Percentiles rank a stretch among this genome's conserved stretches.
These are phyloP conservation scores for Hiodon tergisus DNA, from an alignment of 2,113 vertebrate species.

Conservation along the genomic window DNA sequence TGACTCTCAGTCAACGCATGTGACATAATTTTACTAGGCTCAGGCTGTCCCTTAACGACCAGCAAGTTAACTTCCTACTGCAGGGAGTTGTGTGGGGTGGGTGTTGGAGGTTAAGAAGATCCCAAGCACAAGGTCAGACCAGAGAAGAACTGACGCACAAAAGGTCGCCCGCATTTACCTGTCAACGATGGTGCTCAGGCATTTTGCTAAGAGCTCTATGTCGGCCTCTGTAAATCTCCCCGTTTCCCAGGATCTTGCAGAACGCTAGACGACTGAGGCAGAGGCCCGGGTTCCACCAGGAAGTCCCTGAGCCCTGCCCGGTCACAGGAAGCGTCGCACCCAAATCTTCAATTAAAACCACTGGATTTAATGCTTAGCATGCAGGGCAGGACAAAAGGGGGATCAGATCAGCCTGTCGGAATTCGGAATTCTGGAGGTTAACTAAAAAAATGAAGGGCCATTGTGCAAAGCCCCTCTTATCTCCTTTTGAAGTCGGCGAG, in stretches of 20 bases:
- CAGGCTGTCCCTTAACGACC: too few species aligned
- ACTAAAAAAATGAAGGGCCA: conserved; percentile 45
- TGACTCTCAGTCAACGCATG: too few species aligned
- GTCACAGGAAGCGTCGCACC: conserved; percentile 4
- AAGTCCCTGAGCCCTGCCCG: neutral
- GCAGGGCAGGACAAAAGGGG: conserved; percentile 48
- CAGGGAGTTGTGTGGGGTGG: conserved; percentile 7
- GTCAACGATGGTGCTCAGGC: neutral
- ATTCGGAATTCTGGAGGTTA: conserved; percentile 53
- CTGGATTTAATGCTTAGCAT: conserved; percentile 50
- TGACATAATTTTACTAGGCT: too few species aligned
- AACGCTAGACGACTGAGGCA: too few species aligned
- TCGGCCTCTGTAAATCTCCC: neutral
- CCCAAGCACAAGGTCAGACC: neutral
- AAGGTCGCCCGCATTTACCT: conserved; percentile 1
- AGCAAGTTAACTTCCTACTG: conserved; percentile 13
- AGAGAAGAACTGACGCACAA: neutral
- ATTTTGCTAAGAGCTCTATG: neutral
- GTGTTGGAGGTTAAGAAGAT: neutral
- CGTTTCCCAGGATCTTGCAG: conserved; percentile 4
- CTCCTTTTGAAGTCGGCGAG: conserved; percentile 58
- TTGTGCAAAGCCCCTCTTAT: conserved; percentile 53
- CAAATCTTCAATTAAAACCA: conserved; percentile 57
- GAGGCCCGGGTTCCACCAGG: neutral
- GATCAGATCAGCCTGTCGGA: conserved; percentile 42